phyloP scores from a whole-genome alignment of 1,140 invertebrate genomes.

The Odontomachus brunneus region DNA sequence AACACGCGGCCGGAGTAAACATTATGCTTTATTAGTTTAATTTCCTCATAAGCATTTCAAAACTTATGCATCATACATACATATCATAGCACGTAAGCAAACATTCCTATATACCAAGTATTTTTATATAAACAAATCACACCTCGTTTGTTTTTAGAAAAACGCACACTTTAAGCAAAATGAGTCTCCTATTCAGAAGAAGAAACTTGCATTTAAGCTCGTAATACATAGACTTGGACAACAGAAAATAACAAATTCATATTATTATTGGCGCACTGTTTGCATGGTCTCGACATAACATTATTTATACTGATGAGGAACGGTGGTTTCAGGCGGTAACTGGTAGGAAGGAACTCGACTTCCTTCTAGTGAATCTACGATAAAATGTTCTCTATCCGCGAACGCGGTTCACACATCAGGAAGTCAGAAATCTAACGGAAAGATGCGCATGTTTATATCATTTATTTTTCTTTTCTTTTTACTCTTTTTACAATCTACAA shows the following conservation, averaged over 20 bases:
- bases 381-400: constrained; percentile 12
- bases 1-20: not conserved
- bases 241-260: not conserved
- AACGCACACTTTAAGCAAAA: not conserved
- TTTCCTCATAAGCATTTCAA: not conserved
- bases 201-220: not conserved
- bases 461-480: constrained; percentile 11
- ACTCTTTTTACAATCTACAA: not conserved
- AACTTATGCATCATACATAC: too few relatives aligned
- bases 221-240: not conserved
- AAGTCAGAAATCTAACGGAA: too few relatives aligned
- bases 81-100: too few relatives aligned
- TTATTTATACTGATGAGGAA: not conserved
- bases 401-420: too few relatives aligned
- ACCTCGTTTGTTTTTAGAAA: too few relatives aligned
- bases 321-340: not conserved
- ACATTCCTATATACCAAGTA: not conserved
- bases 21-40: not conserved
- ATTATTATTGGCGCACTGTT: not conserved
- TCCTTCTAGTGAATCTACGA: constrained; percentile 59
- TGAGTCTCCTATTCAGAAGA: not conserved
- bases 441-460: not conserved
- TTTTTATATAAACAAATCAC: not conserved
- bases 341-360: constrained; percentile 56
- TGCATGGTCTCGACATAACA: not conserved